Base-by-base conservation (phyloP, 1,140 invertebrate genomes). In the Diplogasteroides magnus region DNA sequence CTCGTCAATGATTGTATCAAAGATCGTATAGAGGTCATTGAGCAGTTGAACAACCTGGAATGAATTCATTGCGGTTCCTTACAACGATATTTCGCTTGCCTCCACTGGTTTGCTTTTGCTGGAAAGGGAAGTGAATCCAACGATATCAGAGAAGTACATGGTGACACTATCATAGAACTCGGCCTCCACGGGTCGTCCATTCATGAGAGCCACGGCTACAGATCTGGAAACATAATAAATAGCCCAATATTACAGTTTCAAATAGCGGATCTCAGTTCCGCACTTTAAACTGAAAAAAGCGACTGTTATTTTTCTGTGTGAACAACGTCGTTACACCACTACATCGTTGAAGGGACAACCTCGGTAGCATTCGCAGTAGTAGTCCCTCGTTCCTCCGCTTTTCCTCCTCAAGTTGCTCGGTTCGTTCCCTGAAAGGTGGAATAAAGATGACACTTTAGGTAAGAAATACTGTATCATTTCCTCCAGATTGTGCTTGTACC, bases 1-100 rank as follows among this genome's bases (percentile, higher is more conserved):
- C 76, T 93, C 90, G 82, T 92, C 93, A 72, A 97, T 92, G 74
- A 95, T 93, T 0, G 90, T 91, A 83, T 98, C 94, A 81, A 96
- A 96, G 73, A 90, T 90, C 6, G 92, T 94, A 84, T 96, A 97
- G 11, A 97, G 87, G 83, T 95, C 92, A 84, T 97, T 97, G 2
- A 97, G 88, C 1, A 97, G 86, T 82, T 94, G 91, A 0, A 97
- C 92, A 29, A 97, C 48, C 37, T 68, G 37, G 19, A 48, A 48
- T 48, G 6, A 48, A 48, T 11, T 19, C 6, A 11, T 48, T 11
- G 6, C 37, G 19, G 37, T 48, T 11, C 19, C 37, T 6, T 19
- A 11, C 37, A 48, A 48, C 37, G 6, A n/a, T n/a, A n/a, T n/a
- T n/a, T n/a, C n/a, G 37, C 6, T 11, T 48, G 19, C 92, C 86